phyloP scores from a whole-genome alignment of 2,113 vertebrate species.

The Nibea coibor region DNA sequence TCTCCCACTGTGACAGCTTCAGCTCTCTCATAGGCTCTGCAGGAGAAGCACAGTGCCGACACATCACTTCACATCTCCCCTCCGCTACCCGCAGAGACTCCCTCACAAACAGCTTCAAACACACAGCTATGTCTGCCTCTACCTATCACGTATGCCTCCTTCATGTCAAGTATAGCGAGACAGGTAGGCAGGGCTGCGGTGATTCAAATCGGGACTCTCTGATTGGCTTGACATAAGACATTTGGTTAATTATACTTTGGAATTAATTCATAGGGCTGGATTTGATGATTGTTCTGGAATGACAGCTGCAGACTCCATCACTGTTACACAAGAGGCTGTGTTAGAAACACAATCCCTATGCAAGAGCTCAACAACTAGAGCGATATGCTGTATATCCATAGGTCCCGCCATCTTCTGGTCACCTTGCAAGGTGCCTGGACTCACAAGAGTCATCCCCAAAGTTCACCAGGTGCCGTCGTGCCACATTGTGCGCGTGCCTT shows the following conservation, averaged over 20 bases:
- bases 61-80: conserved; percentile 2
- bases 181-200: not conserved
- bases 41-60: conserved; percentile 5
- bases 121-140: conserved; percentile 8
- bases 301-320: no score
- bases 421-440: no score
- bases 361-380: no score
- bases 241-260: conserved; percentile 7
- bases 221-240: not conserved
- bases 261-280: not conserved
- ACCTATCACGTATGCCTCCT: not conserved
- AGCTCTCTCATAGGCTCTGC: conserved; percentile 1
- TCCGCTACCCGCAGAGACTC: conserved; percentile 24
- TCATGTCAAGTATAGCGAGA: not conserved
- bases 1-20: conserved; percentile 24
- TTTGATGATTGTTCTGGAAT: no score
- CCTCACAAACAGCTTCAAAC: conserved; percentile 34
- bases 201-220: not conserved
- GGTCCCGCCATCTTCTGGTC: no score
- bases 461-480: no score
- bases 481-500: no score
- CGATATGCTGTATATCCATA: no score
- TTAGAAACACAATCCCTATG: no score
- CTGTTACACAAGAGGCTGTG: no score
- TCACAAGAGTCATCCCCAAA: no score